These are phyloP conservation scores for Chesias legatella DNA, from an alignment of 2,888 invertebrate species.

Conservation along the genomic window DNA sequence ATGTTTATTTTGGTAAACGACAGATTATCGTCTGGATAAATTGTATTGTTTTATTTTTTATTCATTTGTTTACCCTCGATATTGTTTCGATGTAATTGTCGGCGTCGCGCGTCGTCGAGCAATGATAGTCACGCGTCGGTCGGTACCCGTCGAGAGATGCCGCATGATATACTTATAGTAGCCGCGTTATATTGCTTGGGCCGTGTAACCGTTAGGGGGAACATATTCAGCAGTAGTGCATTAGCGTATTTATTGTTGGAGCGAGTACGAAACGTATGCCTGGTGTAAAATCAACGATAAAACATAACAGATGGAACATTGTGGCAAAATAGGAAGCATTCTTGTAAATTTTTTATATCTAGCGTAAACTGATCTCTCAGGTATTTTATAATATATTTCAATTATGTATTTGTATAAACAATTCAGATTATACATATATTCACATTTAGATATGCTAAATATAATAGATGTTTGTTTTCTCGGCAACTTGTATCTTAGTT, in stretches of 20 bases:
- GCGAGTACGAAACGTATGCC: conserved; percentile 61
- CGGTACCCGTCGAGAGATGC: conserved; percentile 35
- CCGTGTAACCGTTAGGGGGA: conserved; percentile 67
- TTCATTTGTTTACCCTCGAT: conserved; percentile 37
- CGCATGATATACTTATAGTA: conserved; percentile 46
- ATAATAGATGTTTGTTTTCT: conserved; percentile 54
- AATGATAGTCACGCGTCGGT: conserved; percentile 10
- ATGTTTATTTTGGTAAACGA: conserved; percentile 63
- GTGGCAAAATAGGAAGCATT: conserved; percentile 66
- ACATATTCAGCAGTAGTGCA: conserved; percentile 68
- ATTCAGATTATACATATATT: conserved; percentile 72
- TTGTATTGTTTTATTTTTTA: conserved; percentile 59
- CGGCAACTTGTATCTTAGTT: conserved; percentile 63
- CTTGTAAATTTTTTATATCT: conserved; percentile 77
- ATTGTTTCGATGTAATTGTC: conserved; percentile 45
- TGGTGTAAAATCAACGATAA: conserved; percentile 66
- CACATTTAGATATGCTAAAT: conserved; percentile 64
- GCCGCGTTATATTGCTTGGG: conserved; percentile 58
- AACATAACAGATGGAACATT: conserved; percentile 61
- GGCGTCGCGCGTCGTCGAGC: conserved; percentile 37
- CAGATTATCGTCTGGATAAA: conserved; percentile 65
- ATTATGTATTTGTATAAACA: conserved; percentile 74
- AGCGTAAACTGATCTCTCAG: conserved; percentile 79
- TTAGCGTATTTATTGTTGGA: conserved; percentile 69
- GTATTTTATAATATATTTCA: conserved; percentile 77